Evolutionary conservation across 2,113 vertebrate genomes (phyloP).

Genomic region (Mola mola): DNA sequence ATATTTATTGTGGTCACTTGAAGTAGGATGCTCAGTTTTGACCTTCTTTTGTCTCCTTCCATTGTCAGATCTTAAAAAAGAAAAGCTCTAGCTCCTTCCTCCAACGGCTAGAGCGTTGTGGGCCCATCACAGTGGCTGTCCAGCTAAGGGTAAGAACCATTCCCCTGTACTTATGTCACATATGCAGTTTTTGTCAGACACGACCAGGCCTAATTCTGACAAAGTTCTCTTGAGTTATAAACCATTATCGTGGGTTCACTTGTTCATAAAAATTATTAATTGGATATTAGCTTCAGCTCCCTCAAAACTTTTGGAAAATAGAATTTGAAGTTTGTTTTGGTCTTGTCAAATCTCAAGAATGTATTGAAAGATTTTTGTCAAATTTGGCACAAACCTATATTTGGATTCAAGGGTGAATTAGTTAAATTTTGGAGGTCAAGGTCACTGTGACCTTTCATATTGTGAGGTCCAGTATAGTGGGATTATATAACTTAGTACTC

Average conservation of each 20-base stretch:
- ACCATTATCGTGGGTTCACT: not conserved
- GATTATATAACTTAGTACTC: no score
- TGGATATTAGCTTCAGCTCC: not conserved
- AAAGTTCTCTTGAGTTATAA: not conserved
- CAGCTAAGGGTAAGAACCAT: slow-evolving; percentile 87
- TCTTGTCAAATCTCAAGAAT: no score
- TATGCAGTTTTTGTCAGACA: not conserved
- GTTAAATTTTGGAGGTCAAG: no score
- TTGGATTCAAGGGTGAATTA: no score
- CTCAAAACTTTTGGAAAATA: not conserved
- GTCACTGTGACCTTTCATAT: no score
- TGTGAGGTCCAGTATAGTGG: no score
- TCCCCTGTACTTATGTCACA: not conserved
- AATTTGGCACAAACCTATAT: no score
- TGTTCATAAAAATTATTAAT: no score
- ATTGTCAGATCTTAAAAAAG: slow-evolving; percentile 88
- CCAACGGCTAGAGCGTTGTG: slow-evolving; percentile 87
- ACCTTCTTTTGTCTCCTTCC: not conserved
- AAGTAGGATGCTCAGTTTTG: not conserved
- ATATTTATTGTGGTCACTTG: slow-evolving; percentile 9
- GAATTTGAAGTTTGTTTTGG: not conserved
- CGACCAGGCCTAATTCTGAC: not conserved
- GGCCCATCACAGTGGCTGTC: slow-evolving; percentile 85
- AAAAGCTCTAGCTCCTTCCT: slow-evolving; percentile 90
- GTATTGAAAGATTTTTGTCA: no score